phyloP scores from a whole-genome alignment of 2,797 vertebrate genomes.

The Pipistrellus pygmaeus region DNA sequence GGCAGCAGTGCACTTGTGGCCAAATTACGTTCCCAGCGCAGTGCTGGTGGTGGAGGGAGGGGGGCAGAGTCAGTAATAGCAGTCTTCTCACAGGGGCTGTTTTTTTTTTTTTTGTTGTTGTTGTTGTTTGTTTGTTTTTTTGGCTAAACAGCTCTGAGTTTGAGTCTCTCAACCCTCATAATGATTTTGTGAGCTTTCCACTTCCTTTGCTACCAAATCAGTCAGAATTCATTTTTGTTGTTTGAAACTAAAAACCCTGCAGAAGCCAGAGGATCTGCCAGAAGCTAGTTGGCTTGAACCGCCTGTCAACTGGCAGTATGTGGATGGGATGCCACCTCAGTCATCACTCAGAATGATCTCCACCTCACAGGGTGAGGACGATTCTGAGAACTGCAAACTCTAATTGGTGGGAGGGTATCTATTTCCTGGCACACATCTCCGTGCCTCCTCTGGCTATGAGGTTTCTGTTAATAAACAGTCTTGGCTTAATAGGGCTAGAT shows the following conservation, averaged over 20 bases:
- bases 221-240: constrained; percentile 37
- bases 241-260: constrained; percentile 38
- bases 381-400: not conserved
- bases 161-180: constrained; percentile 26
- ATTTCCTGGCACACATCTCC: not conserved
- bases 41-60: not conserved
- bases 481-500: constrained; percentile 40
- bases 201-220: constrained; percentile 35
- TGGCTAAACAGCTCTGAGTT: constrained; percentile 14
- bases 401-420: constrained; percentile 15
- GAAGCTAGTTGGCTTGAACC: not conserved
- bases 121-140: not conserved
- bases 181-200: not conserved
- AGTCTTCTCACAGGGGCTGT: not conserved
- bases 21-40: not conserved
- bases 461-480: constrained; percentile 27
- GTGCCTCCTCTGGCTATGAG: not conserved
- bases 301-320: not conserved
- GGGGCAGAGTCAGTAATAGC: not conserved
- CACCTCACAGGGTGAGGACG: not conserved
- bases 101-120: too few species aligned
- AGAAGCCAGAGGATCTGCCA: constrained; percentile 18
- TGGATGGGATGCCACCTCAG: not conserved
- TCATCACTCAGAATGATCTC: constrained; percentile 6
- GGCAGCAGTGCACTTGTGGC: not conserved